Conservation (phyloP, 2,797 vertebrate species). For the Linurgus olivaceus region DNA sequence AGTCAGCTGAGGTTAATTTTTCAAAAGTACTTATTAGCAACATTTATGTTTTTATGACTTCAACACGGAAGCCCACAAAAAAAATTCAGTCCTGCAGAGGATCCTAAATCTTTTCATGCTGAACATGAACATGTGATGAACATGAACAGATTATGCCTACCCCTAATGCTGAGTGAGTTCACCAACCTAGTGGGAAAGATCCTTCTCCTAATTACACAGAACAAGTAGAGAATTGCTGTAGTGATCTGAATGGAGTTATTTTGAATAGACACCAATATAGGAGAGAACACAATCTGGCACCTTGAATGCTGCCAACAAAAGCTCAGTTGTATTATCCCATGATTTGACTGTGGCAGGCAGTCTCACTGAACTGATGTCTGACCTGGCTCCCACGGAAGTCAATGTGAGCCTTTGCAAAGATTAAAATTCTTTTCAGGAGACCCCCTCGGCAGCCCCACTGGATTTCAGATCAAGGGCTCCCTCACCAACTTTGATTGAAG, state of each 20-base stretch:
- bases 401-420: not conserved
- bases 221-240: conserved; percentile 57
- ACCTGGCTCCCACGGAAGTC: conserved; percentile 1
- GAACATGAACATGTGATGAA: not conserved
- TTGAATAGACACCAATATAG: conserved; percentile 54
- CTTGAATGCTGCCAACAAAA: conserved; percentile 52
- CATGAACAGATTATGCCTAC: not conserved
- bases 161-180: conserved; percentile 36
- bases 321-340: conserved; percentile 5
- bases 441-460: rapidly evolving
- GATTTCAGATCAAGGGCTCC: not conserved
- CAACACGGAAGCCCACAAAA: not conserved
- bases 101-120: not conserved
- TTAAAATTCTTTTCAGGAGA: conserved; percentile 32
- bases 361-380: conserved; percentile 3
- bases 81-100: not conserved
- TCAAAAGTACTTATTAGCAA: not conserved
- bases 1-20: not conserved
- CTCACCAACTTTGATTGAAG: not conserved
- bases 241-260: conserved; percentile 33
- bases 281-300: conserved; percentile 42
- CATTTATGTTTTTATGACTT: not conserved
- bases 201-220: conserved; percentile 52
- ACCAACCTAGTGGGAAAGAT: conserved; percentile 24
- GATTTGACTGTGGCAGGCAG: not conserved